Conservation (phyloP, 2,113 vertebrate species). For the Chroicocephalus ridibundus region DNA sequence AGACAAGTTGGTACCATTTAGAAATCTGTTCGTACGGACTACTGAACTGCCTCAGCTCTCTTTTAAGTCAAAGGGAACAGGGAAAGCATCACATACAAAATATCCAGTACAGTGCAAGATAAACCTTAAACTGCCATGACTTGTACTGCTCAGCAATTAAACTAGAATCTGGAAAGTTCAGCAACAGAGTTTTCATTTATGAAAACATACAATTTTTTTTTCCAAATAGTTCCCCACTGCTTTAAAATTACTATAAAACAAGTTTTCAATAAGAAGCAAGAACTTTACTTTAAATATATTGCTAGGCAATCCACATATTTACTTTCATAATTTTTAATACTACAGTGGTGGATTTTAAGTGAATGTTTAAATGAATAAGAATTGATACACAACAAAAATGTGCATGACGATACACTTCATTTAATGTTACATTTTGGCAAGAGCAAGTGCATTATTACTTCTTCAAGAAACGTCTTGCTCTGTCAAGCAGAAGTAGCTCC, state of each 20-base stretch:
- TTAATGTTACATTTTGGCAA: not conserved
- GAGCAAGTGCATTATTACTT: not conserved
- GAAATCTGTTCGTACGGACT: not conserved
- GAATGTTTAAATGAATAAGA: slow-evolving; percentile 4
- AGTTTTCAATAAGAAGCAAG: not conserved
- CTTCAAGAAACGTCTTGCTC: slow-evolving; percentile 16
- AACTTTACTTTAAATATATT: not conserved
- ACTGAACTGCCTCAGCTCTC: not conserved
- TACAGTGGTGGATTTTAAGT: not conserved
- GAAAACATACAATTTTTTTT: not conserved
- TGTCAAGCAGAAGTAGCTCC: slow-evolving; percentile 34
- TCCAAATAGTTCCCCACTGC: not conserved
- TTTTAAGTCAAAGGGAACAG: not conserved
- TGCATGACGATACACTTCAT: not conserved
- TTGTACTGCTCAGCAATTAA: not conserved
- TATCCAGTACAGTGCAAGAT: not conserved
- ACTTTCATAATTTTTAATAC: not conserved
- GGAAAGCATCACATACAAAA: not conserved
- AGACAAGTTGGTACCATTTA: not conserved
- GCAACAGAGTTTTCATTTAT: not conserved
- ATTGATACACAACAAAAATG: not conserved
- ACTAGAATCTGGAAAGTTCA: not conserved
- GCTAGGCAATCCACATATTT: not conserved
- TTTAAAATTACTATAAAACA: not conserved
- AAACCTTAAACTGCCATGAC: not conserved